Percentiles rank a stretch among this genome's conserved stretches.
Evolutionary conservation across 2,113 vertebrate genomes (phyloP).

Genomic region (Falcunculus frontatus): DNA sequence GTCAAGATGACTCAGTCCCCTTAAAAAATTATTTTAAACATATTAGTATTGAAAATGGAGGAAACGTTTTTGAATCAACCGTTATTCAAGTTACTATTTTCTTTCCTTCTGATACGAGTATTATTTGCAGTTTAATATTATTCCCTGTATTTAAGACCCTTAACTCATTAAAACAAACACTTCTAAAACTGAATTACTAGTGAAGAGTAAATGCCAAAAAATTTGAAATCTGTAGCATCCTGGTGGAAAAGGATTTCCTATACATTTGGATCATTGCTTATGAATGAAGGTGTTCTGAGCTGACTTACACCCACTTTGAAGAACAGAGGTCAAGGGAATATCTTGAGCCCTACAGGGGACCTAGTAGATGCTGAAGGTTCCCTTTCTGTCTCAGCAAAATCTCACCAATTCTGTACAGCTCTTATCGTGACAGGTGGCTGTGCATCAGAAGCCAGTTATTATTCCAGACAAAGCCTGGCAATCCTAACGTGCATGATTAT

Average conservation of each 20-base stretch:
- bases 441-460: background rate
- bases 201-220: background rate
- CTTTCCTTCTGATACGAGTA: background rate
- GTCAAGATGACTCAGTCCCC: background rate
- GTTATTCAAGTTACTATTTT: background rate
- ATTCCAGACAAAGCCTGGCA: background rate
- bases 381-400: background rate
- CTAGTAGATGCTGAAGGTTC: background rate
- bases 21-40: background rate
- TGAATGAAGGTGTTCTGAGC: background rate
- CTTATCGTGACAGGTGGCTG: fast-evolving
- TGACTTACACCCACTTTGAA: background rate
- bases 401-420: background rate
- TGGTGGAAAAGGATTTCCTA: background rate
- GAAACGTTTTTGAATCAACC: background rate
- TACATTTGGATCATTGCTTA: background rate
- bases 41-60: fast-evolving
- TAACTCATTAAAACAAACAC: background rate
- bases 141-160: background rate
- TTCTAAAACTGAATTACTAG: background rate
- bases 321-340: background rate
- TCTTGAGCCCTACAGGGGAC: background rate
- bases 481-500: background rate
- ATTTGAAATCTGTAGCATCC: background rate
- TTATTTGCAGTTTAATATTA: background rate